Evolutionary conservation across 2,888 invertebrate species (phyloP).

Genomic region (Trissoscelio sp.): DNA sequence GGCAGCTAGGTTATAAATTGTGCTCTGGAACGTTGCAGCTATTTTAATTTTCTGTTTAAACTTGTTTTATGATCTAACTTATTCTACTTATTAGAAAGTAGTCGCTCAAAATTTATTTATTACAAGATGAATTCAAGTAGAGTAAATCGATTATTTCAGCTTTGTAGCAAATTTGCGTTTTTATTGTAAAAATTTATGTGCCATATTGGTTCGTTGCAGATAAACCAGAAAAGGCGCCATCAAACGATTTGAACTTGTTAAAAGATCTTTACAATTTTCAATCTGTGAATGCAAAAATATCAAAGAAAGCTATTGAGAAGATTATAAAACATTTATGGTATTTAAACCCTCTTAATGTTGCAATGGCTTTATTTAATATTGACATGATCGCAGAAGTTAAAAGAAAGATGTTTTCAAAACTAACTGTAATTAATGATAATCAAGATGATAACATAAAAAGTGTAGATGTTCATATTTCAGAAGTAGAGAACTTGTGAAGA

Average conservation of each 20-base stretch:
- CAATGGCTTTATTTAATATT: conserved; percentile 18
- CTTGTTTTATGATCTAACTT: no score
- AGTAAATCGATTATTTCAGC: conserved; percentile 9
- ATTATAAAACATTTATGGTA: conserved; percentile 16
- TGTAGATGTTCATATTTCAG: conserved; percentile 12
- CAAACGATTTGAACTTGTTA: conserved; percentile 18
- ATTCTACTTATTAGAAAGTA: no score
- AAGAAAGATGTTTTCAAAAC: conserved; percentile 20
- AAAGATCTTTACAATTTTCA: conserved; percentile 9
- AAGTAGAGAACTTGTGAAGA: conserved; percentile 15
- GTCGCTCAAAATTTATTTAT: background rate
- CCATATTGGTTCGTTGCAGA: conserved; percentile 23
- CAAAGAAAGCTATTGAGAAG: no score
- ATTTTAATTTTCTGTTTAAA: no score
- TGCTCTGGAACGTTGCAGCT: no score
- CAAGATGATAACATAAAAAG: conserved; percentile 26
- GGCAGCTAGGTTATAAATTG: no score
- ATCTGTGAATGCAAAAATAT: conserved; percentile 17
- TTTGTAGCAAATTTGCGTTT: conserved; percentile 18
- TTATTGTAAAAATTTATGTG: conserved; percentile 17
- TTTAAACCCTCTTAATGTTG: conserved; percentile 12
- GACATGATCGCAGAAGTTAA: conserved; percentile 10
- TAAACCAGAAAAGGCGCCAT: conserved; percentile 12
- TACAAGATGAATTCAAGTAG: conserved; percentile 11
- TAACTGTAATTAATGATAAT: conserved; percentile 15